Conservation (phyloP, 2,888 invertebrate genomes). For the Allacma fusca region DNA sequence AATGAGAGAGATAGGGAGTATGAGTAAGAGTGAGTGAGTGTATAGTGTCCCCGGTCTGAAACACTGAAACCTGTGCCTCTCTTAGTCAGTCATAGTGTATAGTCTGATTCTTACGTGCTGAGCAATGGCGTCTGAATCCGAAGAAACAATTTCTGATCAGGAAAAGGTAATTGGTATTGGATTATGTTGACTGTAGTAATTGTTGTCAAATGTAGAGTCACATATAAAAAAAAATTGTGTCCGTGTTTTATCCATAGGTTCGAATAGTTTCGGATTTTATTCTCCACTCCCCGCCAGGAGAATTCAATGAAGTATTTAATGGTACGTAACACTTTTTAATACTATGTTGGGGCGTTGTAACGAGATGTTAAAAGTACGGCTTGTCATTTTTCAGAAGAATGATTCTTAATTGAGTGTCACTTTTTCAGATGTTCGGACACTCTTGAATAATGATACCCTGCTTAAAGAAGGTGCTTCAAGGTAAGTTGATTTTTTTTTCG, state of each 20-base stretch:
- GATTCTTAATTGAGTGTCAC: slow-evolving; percentile 47
- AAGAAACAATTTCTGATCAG: slow-evolving; percentile 63
- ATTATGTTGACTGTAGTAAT: not conserved
- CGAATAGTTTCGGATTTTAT: slow-evolving; percentile 98
- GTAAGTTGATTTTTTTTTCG: slow-evolving; percentile 63
- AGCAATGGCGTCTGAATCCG: slow-evolving; percentile 47
- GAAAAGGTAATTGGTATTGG: slow-evolving; percentile 62
- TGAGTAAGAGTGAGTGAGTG: no score
- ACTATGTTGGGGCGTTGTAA: slow-evolving; percentile 11
- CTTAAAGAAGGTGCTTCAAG: slow-evolving; percentile 95
- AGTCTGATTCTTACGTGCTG: not conserved
- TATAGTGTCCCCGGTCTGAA: no score
- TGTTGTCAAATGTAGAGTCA: not conserved
- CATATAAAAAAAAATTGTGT: no score
- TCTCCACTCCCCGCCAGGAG: slow-evolving; percentile 97
- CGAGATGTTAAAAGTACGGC: no score
- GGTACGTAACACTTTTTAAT: slow-evolving; percentile 63
- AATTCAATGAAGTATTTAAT: slow-evolving; percentile 99
- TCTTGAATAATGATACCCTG: slow-evolving; percentile 93
- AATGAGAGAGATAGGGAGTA: no score
- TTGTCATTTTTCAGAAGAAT: not conserved
- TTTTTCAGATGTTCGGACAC: slow-evolving; percentile 79
- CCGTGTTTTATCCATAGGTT: slow-evolving; percentile 68
- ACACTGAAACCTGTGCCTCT: no score
- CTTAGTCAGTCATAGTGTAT: no score